Evolutionary conservation across 2,797 vertebrate genomes (phyloP).

Genomic region (Amphiprion clarkii): DNA sequence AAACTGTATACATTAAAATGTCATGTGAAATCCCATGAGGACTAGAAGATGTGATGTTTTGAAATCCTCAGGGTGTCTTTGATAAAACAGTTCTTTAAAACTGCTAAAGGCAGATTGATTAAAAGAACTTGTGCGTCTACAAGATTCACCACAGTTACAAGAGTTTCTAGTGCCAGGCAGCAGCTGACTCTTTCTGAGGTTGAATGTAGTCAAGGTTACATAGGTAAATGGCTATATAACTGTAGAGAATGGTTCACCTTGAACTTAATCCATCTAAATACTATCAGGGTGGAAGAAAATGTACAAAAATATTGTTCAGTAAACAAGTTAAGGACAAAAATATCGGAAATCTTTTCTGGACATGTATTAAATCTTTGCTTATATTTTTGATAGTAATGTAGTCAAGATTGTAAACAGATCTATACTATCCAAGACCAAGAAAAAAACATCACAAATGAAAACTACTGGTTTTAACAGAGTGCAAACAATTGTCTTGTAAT

Average conservation of each 20-base stretch:
- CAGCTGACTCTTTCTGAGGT: slow-evolving; percentile 5
- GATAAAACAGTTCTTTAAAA: background rate
- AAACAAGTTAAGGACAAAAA: background rate
- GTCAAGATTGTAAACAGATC: background rate
- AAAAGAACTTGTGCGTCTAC: background rate
- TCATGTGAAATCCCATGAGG: background rate
- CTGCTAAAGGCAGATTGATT: background rate
- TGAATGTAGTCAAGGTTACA: slow-evolving; percentile 7
- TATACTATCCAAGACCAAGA: background rate
- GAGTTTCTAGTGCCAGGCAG: background rate
- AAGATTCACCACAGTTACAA: background rate
- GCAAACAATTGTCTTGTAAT: no score
- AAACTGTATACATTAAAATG: slow-evolving; percentile 6
- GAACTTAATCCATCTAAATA: background rate
- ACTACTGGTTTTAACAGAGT: no score
- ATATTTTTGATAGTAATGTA: background rate
- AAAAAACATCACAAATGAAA: no score
- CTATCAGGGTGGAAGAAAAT: background rate
- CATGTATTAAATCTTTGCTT: background rate
- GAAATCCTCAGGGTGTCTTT: background rate
- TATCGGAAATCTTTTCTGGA: background rate
- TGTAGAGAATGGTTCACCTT: slow-evolving; percentile 1
- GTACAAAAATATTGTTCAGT: no score
- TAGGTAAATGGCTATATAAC: slow-evolving; percentile 9
- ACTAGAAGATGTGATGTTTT: slow-evolving; percentile 11